These are phyloP conservation scores for Sinocyclocheilus grahami DNA, from an alignment of 2,113 vertebrate species.

Conservation along the genomic window DNA sequence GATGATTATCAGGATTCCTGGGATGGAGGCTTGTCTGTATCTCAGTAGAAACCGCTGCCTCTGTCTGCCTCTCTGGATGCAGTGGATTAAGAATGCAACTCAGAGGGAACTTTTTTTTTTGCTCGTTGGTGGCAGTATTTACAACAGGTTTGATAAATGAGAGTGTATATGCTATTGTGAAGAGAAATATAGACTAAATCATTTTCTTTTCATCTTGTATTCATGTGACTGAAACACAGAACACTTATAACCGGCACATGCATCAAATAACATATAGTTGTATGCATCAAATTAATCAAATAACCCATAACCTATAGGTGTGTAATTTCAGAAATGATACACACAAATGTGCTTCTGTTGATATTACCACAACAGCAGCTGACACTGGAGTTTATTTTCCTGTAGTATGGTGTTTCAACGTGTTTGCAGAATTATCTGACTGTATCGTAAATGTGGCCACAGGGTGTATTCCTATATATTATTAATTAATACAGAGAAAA, in stretches of 20 bases:
- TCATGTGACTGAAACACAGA: conserved; percentile 22
- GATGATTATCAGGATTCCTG: conserved; percentile 70
- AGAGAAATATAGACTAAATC: not conserved
- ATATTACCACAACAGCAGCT: not conserved
- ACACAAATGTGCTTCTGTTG: not conserved
- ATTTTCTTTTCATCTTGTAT: not conserved
- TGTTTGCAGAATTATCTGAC: conserved; percentile 11
- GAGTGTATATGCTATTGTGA: not conserved
- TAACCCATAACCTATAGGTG: not conserved
- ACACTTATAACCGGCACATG: conserved; percentile 14
- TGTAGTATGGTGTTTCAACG: not conserved
- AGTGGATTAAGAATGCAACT: conserved; percentile 57
- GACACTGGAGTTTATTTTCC: not conserved
- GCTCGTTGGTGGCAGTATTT: not conserved
- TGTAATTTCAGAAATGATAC: conserved; percentile 10
- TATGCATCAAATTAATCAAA: no score
- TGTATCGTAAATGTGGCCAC: not conserved
- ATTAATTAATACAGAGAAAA: conserved; percentile 1
- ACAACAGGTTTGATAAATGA: conserved; percentile 26
- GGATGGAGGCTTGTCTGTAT: conserved; percentile 60
- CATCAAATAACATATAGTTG: conserved; percentile 19
- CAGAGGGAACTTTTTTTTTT: conserved; percentile 10
- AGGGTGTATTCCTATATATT: not conserved
- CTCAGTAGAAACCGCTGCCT: conserved; percentile 62
- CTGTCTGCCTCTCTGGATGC: conserved; percentile 64